Conservation (phyloP, 2,113 vertebrate species). For the Anhinga anhinga region DNA sequence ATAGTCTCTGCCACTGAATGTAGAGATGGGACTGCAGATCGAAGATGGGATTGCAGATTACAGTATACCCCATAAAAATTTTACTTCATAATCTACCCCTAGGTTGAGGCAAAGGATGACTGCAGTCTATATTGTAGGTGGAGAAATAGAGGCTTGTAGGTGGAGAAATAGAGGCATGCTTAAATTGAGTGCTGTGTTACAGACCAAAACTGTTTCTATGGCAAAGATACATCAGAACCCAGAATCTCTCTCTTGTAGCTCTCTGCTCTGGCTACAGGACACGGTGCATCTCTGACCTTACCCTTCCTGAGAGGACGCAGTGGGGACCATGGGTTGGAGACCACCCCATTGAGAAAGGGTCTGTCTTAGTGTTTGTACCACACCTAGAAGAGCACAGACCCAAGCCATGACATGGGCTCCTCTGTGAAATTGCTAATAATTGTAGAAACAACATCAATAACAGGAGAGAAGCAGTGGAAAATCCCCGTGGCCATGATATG, state of each 20-base stretch:
- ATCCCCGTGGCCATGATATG: neutral
- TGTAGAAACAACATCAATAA: neutral
- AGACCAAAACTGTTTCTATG: neutral
- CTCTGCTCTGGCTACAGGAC: neutral
- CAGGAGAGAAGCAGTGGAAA: fast-evolving
- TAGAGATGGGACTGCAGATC: neutral
- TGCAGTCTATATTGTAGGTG: neutral
- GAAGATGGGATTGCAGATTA: neutral
- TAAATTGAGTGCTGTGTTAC: neutral
- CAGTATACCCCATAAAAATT: neutral
- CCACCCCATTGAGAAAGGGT: neutral
- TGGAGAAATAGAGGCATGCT: neutral
- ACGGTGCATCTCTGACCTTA: neutral
- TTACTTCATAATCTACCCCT: neutral
- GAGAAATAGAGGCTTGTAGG: neutral
- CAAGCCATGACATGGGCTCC: neutral
- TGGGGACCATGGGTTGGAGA: fast-evolving
- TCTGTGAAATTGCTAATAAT: neutral
- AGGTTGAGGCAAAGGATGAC: neutral
- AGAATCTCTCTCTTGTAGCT: neutral
- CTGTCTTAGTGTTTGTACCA: neutral
- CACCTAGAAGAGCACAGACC: neutral
- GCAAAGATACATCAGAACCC: neutral
- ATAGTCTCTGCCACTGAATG: neutral
- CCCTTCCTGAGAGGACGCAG: neutral